Evolutionary conservation across 2,888 invertebrate genomes (phyloP), one percentile per base, ranked within the genome.

Genomic region (Hoplodrina blanda): DNA sequence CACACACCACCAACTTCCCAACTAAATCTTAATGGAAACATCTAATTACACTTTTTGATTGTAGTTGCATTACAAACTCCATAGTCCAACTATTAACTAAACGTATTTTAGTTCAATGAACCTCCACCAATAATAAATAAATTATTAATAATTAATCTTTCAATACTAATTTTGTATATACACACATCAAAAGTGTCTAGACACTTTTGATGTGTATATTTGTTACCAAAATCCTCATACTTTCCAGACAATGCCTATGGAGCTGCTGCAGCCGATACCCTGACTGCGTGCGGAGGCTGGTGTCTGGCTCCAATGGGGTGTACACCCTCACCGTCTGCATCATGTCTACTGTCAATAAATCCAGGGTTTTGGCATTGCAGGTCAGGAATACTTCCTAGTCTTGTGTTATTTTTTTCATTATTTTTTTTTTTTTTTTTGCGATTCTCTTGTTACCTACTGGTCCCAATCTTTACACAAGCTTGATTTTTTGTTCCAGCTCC

Each of bases 311-410:
- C 8, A 97, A 98, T 20, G 98, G 98, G 10, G 96, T 98, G 15
- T 98, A 98, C 93, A 98, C 98, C 0, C 95, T 98, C 41, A 98
- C 98, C 7, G 98, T 98, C 17, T 98, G 98, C 92, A 98, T 98
- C 88, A 98, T 98, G 96, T 98, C 98, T 63, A 98, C 98, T 76
- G 98, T 98, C 74, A 98, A 98, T 89, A 97, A 98, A 85, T 98
- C 98, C 19, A 96, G 98, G 84, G 97, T 98, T 62, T 96, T 99
- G 76, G 98, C 99, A 13, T 95, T 99, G 72, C 98, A 99, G 97
- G 98, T 98, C 91, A 55, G 54, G 17, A 0, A 25, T n/a, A 2
- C 37, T 49, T 54, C 1, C 19, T 10, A 10, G 19, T 44, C 5
- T 20, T 10, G 4, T 11, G 2, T 41, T 3, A 37, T 41, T 13